phyloP scores from a whole-genome alignment of 1,140 invertebrate species.

The Subanguina moxae region DNA sequence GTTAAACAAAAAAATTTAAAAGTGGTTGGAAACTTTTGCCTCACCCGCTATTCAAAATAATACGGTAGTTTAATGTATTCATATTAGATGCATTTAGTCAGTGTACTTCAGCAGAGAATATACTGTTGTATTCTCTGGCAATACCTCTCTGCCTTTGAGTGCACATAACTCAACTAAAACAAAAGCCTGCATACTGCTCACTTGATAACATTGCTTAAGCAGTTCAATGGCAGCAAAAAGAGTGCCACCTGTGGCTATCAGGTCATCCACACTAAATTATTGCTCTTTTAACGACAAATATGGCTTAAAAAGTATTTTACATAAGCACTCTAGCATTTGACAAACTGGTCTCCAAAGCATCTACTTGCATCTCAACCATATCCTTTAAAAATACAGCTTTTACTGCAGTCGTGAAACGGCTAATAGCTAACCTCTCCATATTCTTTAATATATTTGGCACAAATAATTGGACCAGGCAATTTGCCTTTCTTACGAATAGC shows the following conservation, averaged over 20 bases:
- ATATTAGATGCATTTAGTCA: too few species aligned
- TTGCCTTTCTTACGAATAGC: slow-evolving; percentile 28
- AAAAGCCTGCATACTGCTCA: not conserved
- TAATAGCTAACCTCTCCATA: slow-evolving; percentile 18
- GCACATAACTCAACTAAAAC: not conserved
- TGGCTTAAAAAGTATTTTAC: too few species aligned
- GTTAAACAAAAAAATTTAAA: too few species aligned
- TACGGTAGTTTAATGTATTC: too few species aligned
- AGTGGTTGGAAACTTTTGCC: too few species aligned
- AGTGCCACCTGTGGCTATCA: slow-evolving; percentile 12
- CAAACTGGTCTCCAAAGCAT: too few species aligned
- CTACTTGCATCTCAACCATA: too few species aligned
- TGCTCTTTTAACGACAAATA: too few species aligned
- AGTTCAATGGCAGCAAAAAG: not conserved
- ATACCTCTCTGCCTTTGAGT: not conserved
- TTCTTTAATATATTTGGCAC: slow-evolving; percentile 25
- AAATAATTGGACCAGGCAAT: slow-evolving; percentile 18
- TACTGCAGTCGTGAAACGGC: too few species aligned
- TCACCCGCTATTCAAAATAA: too few species aligned
- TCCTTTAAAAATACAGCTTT: not conserved
- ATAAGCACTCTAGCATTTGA: too few species aligned
- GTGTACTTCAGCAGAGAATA: not conserved
- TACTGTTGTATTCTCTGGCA: not conserved
- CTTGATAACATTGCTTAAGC: not conserved
- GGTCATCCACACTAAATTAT: slow-evolving; percentile 26